These are phyloP conservation scores for Pelodytes ibericus DNA, from an alignment of 2,797 vertebrate species.

Conservation along the genomic window DNA sequence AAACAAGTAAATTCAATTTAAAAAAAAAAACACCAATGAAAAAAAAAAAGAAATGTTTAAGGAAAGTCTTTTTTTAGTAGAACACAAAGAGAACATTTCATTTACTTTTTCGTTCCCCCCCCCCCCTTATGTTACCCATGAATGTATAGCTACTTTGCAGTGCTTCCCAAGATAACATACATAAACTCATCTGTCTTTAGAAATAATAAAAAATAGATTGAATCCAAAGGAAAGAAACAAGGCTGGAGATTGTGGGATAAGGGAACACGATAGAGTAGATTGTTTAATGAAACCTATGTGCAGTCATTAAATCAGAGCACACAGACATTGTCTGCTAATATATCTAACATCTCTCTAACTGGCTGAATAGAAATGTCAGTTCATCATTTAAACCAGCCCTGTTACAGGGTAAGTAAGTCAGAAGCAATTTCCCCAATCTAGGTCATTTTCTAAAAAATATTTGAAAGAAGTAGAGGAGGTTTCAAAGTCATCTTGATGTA, in stretches of 20 bases:
- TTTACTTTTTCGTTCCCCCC: too few species aligned
- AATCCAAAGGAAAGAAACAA: constrained; percentile 48
- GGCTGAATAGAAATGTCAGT: constrained; percentile 33
- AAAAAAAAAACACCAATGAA: too few species aligned
- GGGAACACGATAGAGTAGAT: constrained; percentile 60
- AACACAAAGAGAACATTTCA: too few species aligned
- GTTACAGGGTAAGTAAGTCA: background rate
- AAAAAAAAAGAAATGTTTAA: too few species aligned
- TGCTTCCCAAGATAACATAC: constrained; percentile 16
- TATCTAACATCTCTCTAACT: constrained; percentile 13
- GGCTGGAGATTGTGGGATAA: constrained; percentile 65
- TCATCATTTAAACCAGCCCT: constrained; percentile 1
- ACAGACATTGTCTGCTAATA: background rate
- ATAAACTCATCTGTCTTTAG: constrained; percentile 20
- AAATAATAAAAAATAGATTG: constrained; percentile 19
- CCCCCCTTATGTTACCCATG: too few species aligned
- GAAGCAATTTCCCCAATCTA: background rate
- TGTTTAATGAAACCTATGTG: background rate
- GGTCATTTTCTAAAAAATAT: too few species aligned
- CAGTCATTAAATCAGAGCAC: constrained; percentile 16
- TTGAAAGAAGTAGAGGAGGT: too few species aligned
- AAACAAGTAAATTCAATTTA: too few species aligned
- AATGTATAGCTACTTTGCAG: constrained; percentile 24
- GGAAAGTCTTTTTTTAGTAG: too few species aligned
- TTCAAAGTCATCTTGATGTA: too few species aligned